phyloP scores from a whole-genome alignment of 2,888 invertebrate genomes.

The Rhogogaster chlorosoma region DNA sequence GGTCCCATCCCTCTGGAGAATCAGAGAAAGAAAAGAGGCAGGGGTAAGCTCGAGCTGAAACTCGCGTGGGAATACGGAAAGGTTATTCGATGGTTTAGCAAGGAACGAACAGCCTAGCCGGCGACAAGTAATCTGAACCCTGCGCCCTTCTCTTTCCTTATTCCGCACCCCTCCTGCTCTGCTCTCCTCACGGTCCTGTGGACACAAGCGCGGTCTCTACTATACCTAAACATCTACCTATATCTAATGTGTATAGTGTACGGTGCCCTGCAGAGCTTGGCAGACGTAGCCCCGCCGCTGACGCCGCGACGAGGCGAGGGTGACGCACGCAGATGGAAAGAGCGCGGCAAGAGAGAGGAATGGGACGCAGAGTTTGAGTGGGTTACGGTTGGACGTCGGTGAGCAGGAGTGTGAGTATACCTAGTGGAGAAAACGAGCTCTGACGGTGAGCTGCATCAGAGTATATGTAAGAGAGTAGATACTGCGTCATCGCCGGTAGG shows the following conservation, averaged over 20 bases:
- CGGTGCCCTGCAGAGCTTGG: constrained; percentile 5
- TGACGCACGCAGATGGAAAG: constrained; percentile 35
- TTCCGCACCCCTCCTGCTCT: background rate
- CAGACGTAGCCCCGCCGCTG: constrained; percentile 36
- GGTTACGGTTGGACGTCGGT: background rate
- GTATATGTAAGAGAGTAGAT: background rate
- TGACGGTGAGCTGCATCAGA: constrained; percentile 9
- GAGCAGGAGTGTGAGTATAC: background rate
- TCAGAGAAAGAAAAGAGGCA: background rate
- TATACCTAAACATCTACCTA: background rate
- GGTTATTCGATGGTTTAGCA: background rate
- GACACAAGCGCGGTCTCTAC: background rate
- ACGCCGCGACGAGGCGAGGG: background rate
- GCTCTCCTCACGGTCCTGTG: background rate
- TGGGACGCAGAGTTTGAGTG: background rate
- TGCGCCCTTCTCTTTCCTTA: constrained; percentile 17
- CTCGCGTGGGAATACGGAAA: constrained; percentile 10
- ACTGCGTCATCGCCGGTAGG: constrained; percentile 10
- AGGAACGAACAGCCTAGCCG: background rate
- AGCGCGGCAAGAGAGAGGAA: background rate
- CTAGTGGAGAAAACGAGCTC: background rate
- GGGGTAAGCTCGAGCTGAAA: background rate
- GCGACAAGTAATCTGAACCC: constrained; percentile 20
- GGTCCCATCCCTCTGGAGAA: constrained; percentile 3
- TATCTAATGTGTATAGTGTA: background rate